Base-by-base conservation (phyloP, 2,888 invertebrate genomes). In the Oithona nana region DNA sequence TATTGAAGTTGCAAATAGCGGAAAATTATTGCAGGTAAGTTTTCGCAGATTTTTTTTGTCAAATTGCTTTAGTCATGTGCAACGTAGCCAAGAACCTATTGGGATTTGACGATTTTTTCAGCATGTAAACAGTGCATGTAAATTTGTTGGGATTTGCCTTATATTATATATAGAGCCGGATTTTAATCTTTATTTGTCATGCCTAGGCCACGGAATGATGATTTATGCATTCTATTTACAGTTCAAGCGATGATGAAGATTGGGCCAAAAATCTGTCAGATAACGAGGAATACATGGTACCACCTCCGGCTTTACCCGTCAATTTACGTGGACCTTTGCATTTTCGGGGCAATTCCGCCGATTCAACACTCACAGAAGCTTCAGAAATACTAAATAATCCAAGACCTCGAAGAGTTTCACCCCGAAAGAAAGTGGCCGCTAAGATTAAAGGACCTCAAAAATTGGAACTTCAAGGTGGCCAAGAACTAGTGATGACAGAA, bases 1-100 rank as follows among this genome's bases (percentile, higher is more conserved):
- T 85, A 29, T 82, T 93, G 63, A 80, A 84, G 39, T 79, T 92
- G 71, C 87, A 88, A 68, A 89, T 92, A 57, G 88, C 90, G 0
- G 85, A 86, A 68, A 84, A 86, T 70, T 86, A 86, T 71, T 86
- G 85, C 69, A 39, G 39, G 8, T 39, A 6, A n/a, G n/a, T n/a
- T n/a, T n/a, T n/a, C n/a, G n/a, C n/a, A n/a, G n/a, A n/a, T n/a
- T n/a, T n/a, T n/a, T n/a, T n/a, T n/a, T n/a, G n/a, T n/a, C n/a
- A n/a, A n/a, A n/a, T n/a, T n/a, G n/a, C n/a, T n/a, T n/a, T n/a
- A n/a, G n/a, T n/a, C n/a, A n/a, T n/a, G n/a, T n/a, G n/a, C n/a
- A n/a, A n/a, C n/a, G n/a, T n/a, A n/a, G n/a, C n/a, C n/a, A n/a
- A n/a, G n/a, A n/a, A n/a, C n/a, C n/a, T n/a, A n/a, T n/a, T n/a